A percentile compares a stretch with the other conserved stretches of the same genome.
These are phyloP conservation scores for Alentia gelatinosa DNA, from an alignment of 2,888 invertebrate genomes.

Conservation along the genomic window DNA sequence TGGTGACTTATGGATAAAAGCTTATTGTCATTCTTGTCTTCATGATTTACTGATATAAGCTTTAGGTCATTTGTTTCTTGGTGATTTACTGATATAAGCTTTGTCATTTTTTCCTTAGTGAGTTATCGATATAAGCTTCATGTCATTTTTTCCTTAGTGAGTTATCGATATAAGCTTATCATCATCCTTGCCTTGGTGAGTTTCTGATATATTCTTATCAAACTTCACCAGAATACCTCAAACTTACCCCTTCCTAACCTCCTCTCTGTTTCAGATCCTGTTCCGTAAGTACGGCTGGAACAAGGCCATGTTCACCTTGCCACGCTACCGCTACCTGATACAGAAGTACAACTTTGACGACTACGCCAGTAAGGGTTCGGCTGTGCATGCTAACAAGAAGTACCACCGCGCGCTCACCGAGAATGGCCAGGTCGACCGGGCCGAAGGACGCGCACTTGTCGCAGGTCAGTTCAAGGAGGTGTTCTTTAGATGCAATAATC, in stretches of 20 bases:
- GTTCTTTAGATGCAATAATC: background rate
- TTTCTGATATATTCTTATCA: background rate
- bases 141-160: background rate
- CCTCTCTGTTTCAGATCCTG: conserved; percentile 69
- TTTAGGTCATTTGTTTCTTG: background rate
- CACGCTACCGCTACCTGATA: conserved; percentile 74
- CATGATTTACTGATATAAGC: background rate
- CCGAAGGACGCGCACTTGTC: background rate
- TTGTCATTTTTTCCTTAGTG: background rate
- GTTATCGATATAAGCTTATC: conserved; percentile 63
- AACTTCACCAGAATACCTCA: background rate
- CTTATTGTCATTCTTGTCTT: too few relatives aligned
- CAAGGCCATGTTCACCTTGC: conserved; percentile 74
- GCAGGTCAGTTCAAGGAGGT: background rate
- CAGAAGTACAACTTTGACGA: conserved; percentile 76
- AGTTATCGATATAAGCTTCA: background rate
- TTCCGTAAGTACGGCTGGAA: conserved; percentile 79
- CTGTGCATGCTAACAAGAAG: conserved; percentile 76
- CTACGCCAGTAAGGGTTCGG: conserved; percentile 78
- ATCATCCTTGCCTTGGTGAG: conserved; percentile 76
- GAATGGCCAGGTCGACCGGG: too few relatives aligned
- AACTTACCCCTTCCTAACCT: background rate
- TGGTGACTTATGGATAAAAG: too few relatives aligned
- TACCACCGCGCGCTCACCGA: conserved; percentile 68
- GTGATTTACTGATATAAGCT: background rate